Percentiles rank a stretch among this genome's conserved stretches.
These are phyloP conservation scores for Murina feae DNA, from an alignment of 2,113 vertebrate genomes.

Conservation along the genomic window DNA sequence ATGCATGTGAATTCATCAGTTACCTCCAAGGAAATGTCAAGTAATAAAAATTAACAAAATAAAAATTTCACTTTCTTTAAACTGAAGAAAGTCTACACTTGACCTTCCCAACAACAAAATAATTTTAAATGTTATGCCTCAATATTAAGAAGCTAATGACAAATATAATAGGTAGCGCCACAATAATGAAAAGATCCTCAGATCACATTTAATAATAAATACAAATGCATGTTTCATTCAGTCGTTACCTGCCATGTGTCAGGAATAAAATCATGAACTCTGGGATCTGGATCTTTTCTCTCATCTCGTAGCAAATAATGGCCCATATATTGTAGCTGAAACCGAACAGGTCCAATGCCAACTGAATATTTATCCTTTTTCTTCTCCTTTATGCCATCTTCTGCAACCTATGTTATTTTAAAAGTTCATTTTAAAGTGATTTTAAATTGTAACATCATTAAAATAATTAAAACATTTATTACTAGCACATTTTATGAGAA, in stretches of 20 bases:
- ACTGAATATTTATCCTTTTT: slow-evolving; percentile 47
- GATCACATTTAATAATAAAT: not conserved
- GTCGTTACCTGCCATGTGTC: slow-evolving; percentile 83
- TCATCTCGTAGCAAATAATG: slow-evolving; percentile 79
- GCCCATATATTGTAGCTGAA: slow-evolving; percentile 82
- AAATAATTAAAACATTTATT: not conserved
- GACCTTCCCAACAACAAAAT: not conserved
- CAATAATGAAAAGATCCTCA: not conserved
- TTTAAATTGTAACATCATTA: not conserved
- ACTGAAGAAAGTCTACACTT: not conserved
- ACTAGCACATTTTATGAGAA: not conserved
- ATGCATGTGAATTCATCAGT: not conserved
- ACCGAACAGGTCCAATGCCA: slow-evolving; percentile 73
- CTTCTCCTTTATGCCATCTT: not conserved
- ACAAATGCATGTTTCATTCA: not conserved
- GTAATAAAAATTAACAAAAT: not conserved
- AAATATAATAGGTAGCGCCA: not conserved
- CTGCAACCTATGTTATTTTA: slow-evolving; percentile 31
- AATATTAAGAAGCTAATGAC: not conserved
- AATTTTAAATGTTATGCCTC: not conserved
- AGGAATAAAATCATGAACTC: slow-evolving; percentile 81
- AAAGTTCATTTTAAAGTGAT: slow-evolving; percentile 25
- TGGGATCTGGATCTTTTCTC: slow-evolving; percentile 79
- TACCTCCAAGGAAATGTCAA: not conserved
- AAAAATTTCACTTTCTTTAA: slow-evolving; percentile 16